Base-by-base conservation (phyloP, 2,113 vertebrate genomes). In the Daphoenositta chrysoptera region DNA sequence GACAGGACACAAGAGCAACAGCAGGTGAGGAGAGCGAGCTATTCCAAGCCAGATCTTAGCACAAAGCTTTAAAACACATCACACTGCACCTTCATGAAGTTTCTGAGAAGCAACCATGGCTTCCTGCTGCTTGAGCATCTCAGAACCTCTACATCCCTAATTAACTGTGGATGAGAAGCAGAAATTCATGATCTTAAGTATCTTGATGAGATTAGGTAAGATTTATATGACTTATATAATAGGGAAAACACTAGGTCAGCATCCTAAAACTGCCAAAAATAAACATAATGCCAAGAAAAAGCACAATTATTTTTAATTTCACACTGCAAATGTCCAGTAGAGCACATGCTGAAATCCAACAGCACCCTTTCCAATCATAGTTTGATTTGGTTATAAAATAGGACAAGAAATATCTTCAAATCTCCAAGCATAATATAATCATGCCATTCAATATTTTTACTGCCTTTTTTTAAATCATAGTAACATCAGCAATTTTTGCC, bases 401-500 rank as follows among this genome's bases (percentile, higher is more conserved):
- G 44, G 8, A 58, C 76, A 81, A 68, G 77, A 63, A 75, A 50
- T 88, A n/a, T 90, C 78, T 68, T 75, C 13, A 27, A 85, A 60
- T 44, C 13, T 79, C 48, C 30, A 81, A 57, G 28, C 22, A 83
- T 45, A 90, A 51, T 66, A 89, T 66, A 69, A 78, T 48, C 69
- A 89, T 70, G 91, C 39, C 54, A 31, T 40, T 95, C 88, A 91
- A 95, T 96, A 91, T 86, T 97, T 86, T 96, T 91, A 75, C 63
- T 80, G 87, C 37, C n/a, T 87, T 56, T 88, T 95, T 96, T 8
- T 2, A 48, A 89, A 95, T 92, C 83, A 89, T 20, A 73, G 26
- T 40, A 96, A 92, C 12, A 80, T 77, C 84, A 93, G 70, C 73
- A 87, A 84, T 95, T 89, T 81, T 97, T 96, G 61, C 75, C 96